phyloP scores from a whole-genome alignment of 2,888 invertebrate species.

The Smittia aterrima region DNA sequence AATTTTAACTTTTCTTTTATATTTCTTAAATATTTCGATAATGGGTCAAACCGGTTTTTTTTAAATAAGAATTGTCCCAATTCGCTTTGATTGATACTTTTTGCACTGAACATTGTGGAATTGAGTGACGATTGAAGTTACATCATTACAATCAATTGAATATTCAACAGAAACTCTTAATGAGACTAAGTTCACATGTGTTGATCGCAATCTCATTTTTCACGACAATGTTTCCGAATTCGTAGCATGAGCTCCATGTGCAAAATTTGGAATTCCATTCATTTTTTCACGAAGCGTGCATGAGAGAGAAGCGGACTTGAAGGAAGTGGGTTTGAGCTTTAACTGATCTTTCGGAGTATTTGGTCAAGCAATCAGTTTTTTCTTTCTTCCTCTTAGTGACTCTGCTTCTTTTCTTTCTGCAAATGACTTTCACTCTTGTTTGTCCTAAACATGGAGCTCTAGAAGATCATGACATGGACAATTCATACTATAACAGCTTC shows the following conservation, averaged over 20 bases:
- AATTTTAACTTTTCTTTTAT: not conserved
- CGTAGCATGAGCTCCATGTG: not conserved
- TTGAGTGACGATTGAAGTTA: not conserved
- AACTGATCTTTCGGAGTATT: not conserved
- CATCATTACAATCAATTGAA: not conserved
- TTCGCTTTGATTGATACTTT: not conserved
- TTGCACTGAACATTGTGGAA: not conserved
- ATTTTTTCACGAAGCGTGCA: too few relatives aligned
- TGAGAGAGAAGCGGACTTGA: too few relatives aligned
- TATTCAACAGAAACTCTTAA: not conserved
- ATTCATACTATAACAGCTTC: not conserved
- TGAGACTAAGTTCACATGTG: not conserved
- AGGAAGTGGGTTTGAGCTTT: too few relatives aligned
- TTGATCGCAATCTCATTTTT: not conserved
- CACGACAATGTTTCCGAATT: not conserved
- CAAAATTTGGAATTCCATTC: not conserved
- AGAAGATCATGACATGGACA: conserved; percentile 5
- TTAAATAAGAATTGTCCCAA: too few relatives aligned
- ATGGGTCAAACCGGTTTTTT: not conserved
- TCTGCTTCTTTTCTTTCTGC: not conserved
- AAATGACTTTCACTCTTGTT: conserved; percentile 37
- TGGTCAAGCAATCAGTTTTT: conserved; percentile 16
- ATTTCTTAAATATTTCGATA: not conserved
- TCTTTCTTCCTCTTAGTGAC: not conserved
- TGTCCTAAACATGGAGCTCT: conserved; percentile 9